Percentiles rank a stretch among this genome's conserved stretches.
These are phyloP conservation scores for Bradynema listronoti DNA, from an alignment of 1,140 invertebrate species.

Conservation along the genomic window DNA sequence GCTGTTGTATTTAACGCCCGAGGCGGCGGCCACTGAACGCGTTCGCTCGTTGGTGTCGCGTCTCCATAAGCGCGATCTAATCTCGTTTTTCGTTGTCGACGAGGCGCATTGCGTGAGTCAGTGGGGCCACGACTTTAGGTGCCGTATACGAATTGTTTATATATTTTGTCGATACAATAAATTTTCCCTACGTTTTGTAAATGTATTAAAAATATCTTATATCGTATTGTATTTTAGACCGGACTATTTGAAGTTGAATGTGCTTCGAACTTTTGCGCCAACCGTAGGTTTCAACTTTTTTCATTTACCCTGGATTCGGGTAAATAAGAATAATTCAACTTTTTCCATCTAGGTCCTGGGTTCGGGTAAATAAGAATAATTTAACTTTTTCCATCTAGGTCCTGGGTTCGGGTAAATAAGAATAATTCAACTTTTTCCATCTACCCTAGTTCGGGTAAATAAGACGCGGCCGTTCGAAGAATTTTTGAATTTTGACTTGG, in stretches of 20 bases:
- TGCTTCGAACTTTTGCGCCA: constrained; percentile 68
- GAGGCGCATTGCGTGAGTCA: constrained; percentile 72
- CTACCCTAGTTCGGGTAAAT: too few relatives aligned
- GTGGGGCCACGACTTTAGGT: constrained; percentile 96
- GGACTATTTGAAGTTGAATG: constrained; percentile 80
- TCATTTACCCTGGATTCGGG: too few relatives aligned
- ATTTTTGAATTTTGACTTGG: too few relatives aligned
- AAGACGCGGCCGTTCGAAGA: too few relatives aligned
- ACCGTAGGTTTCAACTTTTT: too few relatives aligned
- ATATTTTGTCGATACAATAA: constrained; percentile 67
- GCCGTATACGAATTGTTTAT: constrained; percentile 56
- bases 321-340: too few relatives aligned
- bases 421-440: too few relatives aligned
- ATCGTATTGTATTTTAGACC: constrained; percentile 59
- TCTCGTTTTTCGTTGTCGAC: constrained; percentile 68
- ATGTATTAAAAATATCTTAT: constrained; percentile 7
- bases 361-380: too few relatives aligned
- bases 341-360: too few relatives aligned
- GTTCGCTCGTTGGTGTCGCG: constrained; percentile 58
- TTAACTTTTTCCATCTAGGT: too few relatives aligned
- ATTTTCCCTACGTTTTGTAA: constrained; percentile 7
- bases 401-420: too few relatives aligned
- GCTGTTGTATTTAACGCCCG: constrained; percentile 83
- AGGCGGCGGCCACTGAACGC: too few relatives aligned
- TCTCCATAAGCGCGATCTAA: constrained; percentile 64